Conservation (phyloP, 2,888 invertebrate genomes). For the Spisula subtruncata region DNA sequence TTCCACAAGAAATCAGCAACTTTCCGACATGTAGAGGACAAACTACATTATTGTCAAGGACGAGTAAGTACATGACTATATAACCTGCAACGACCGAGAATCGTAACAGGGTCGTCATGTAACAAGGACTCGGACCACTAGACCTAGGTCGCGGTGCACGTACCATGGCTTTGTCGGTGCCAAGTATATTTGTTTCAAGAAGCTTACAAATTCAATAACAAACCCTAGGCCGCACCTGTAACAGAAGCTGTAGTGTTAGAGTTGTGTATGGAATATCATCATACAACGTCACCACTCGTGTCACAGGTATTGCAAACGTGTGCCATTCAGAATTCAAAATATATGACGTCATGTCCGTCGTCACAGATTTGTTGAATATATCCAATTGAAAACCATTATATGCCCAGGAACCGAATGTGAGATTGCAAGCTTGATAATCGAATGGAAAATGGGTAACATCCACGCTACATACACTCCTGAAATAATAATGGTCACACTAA, state of each 20-base stretch:
- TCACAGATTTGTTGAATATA: constrained; percentile 47
- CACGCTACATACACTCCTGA: constrained; percentile 81
- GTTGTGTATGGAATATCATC: constrained; percentile 62
- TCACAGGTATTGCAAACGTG: constrained; percentile 51
- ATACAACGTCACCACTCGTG: constrained; percentile 50
- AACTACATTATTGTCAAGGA: too few relatives aligned
- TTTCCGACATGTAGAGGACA: too few relatives aligned
- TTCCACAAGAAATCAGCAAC: too few relatives aligned
- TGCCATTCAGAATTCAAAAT: constrained; percentile 74
- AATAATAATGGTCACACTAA: too few relatives aligned
- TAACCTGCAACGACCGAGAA: too few relatives aligned
- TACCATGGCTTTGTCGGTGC: too few relatives aligned
- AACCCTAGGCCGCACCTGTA: constrained; percentile 70
- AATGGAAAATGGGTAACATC: constrained; percentile 88
- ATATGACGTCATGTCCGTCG: constrained; percentile 64
- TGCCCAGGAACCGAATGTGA: constrained; percentile 99
- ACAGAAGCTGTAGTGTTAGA: constrained; percentile 56
- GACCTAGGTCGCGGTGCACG: too few relatives aligned
- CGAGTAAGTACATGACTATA: too few relatives aligned
- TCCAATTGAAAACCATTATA: constrained; percentile 87
- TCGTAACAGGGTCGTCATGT: too few relatives aligned
- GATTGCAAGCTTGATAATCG: constrained; percentile 98
- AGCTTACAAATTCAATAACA: too few relatives aligned
- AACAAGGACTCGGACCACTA: too few relatives aligned
- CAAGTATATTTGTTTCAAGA: too few relatives aligned